Percentiles rank a stretch among this genome's conserved stretches.
phyloP scores from a whole-genome alignment of 2,113 vertebrate species.

The Dicaeum eximium region DNA sequence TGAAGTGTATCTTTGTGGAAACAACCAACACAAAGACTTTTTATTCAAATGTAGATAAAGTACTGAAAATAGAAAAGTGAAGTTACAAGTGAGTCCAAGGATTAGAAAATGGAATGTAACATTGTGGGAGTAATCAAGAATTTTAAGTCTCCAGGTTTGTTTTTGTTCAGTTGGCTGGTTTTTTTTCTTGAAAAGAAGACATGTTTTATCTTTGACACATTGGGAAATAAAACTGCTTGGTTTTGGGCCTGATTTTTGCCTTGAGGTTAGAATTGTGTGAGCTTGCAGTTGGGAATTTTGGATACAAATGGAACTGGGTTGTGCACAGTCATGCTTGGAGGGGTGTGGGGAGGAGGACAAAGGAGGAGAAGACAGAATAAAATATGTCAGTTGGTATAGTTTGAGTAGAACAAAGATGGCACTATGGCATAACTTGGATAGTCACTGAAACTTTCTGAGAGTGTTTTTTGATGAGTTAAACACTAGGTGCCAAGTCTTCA shows the following conservation, averaged over 20 bases:
- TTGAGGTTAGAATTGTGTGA: neutral
- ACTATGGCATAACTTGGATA: neutral
- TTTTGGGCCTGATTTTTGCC: neutral
- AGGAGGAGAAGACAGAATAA: neutral
- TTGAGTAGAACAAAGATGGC: neutral
- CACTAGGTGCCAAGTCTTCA: neutral
- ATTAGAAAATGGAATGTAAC: neutral
- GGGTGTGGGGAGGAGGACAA: neutral
- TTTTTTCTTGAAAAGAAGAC: neutral
- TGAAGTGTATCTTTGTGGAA: neutral
- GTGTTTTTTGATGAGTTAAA: rapidly evolving
- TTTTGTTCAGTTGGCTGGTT: neutral
- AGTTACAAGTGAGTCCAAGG: neutral
- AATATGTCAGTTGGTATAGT: neutral
- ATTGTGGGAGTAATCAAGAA: neutral
- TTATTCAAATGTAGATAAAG: neutral
- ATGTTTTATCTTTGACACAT: neutral
- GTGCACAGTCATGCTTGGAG: neutral
- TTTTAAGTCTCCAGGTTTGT: neutral
- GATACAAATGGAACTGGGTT: neutral
- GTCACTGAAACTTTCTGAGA: neutral
- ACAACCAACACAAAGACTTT: neutral
- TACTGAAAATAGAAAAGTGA: neutral
- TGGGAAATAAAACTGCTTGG: neutral
- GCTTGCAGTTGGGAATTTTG: neutral